Evolutionary conservation across 2,888 invertebrate species (phyloP).

Genomic region (Agrochola lychnidis): DNA sequence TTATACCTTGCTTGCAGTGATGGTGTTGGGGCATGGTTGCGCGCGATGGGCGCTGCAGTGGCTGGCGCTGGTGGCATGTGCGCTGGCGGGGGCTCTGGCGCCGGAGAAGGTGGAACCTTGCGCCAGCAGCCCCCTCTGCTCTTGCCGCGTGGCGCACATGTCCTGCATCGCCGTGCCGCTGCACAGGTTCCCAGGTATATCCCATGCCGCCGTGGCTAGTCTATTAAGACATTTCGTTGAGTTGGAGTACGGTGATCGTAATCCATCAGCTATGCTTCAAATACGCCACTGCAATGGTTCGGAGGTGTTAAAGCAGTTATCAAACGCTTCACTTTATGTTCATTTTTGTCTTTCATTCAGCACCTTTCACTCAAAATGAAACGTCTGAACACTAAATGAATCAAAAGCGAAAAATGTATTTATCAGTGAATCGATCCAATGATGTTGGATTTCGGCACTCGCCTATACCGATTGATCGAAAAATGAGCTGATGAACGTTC

Average conservation of each 20-base stretch:
- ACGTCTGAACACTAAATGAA: not conserved
- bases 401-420: not conserved
- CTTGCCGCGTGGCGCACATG: constrained; percentile 92
- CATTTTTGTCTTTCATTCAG: not conserved
- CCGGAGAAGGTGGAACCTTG: constrained; percentile 90
- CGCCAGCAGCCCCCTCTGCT: constrained; percentile 93
- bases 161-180: constrained; percentile 94
- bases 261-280: not conserved
- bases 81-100: constrained; percentile 84
- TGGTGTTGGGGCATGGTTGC: constrained; percentile 86
- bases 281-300: not conserved
- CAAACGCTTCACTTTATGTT: not conserved
- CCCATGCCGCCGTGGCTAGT: no score
- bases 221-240: not conserved
- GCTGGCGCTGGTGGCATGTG: constrained; percentile 84
- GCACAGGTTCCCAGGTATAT: constrained; percentile 93
- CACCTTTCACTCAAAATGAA: not conserved
- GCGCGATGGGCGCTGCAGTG: constrained; percentile 84
- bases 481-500: not conserved
- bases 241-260: not conserved
- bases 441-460: not conserved
- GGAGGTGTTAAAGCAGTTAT: not conserved
- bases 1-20: constrained; percentile 75
- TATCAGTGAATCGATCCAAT: not conserved
- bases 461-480: not conserved